Percentiles rank a stretch among this genome's conserved stretches.
phyloP scores from a whole-genome alignment of 2,888 invertebrate species.

The Lochmaea crataegi region DNA sequence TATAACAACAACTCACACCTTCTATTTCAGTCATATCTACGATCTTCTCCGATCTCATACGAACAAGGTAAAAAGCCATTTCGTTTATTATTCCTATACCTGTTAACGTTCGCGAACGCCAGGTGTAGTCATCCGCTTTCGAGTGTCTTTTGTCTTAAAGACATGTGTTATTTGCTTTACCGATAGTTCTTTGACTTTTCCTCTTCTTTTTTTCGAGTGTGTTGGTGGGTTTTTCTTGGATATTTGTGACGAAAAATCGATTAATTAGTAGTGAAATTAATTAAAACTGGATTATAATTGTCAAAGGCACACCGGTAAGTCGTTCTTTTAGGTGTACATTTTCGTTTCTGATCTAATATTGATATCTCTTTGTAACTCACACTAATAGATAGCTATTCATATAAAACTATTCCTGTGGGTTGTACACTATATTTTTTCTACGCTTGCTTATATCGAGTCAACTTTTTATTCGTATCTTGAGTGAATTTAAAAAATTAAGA shows the following conservation, averaged over 20 bases:
- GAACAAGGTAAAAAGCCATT: slow-evolving; percentile 43
- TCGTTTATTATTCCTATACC: slow-evolving; percentile 47
- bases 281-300: slow-evolving; percentile 48
- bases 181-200: slow-evolving; percentile 28
- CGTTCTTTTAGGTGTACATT: no score
- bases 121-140: slow-evolving; percentile 46
- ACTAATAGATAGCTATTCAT: no score
- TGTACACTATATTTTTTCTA: neutral
- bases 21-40: slow-evolving; percentile 32
- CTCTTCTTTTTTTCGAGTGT: slow-evolving; percentile 19
- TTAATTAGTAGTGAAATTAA: slow-evolving; percentile 27
- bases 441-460: neutral
- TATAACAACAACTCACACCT: slow-evolving; percentile 24
- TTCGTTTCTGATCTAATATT: neutral
- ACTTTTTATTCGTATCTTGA: neutral
- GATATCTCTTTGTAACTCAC: neutral
- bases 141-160: slow-evolving; percentile 24
- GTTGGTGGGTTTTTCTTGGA: slow-evolving; percentile 11
- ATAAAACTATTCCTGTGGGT: neutral
- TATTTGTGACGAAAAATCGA: slow-evolving; percentile 31
- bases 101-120: slow-evolving; percentile 49
- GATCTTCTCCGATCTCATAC: slow-evolving; percentile 45
- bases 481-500: neutral
- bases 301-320: slow-evolving; percentile 44
- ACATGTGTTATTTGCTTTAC: slow-evolving; percentile 37